phyloP scores from a whole-genome alignment of 2,888 invertebrate species.

The Epiperipatus broadwayi region DNA sequence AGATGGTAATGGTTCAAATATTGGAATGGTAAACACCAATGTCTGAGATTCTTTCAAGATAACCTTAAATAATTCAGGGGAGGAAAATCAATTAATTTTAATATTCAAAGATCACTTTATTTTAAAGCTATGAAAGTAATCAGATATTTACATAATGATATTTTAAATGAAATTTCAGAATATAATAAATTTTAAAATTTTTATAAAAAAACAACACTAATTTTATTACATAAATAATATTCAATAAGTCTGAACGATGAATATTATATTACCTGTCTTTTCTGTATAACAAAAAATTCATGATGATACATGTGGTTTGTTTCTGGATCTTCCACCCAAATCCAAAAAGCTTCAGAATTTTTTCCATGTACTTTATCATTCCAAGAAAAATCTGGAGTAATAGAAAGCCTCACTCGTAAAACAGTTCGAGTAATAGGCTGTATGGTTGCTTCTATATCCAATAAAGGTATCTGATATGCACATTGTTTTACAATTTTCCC shows the following conservation, averaged over 20 bases:
- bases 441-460: slow-evolving; percentile 60
- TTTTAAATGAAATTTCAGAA: no score
- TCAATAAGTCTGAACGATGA: no score
- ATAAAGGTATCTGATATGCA: slow-evolving; percentile 59
- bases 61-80: slow-evolving; percentile 46
- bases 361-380: slow-evolving; percentile 74
- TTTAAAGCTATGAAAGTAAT: no score
- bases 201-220: no score
- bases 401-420: slow-evolving; percentile 54
- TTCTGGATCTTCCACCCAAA: slow-evolving; percentile 93
- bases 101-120: slow-evolving; percentile 4
- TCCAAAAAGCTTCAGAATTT: slow-evolving; percentile 75
- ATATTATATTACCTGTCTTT: slow-evolving; percentile 42
- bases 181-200: no score
- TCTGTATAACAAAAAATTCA: slow-evolving; percentile 67
- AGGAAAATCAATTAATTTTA: slow-evolving; percentile 6
- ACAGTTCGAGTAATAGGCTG: slow-evolving; percentile 92
- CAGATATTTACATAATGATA: no score
- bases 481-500: slow-evolving; percentile 58
- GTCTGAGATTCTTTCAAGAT: slow-evolving; percentile 52
- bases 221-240: no score
- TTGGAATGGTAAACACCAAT: slow-evolving; percentile 81
- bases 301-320: slow-evolving; percentile 86
- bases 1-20: slow-evolving; percentile 68
- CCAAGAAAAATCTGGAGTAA: slow-evolving; percentile 59